Evolutionary conservation across 2,888 invertebrate genomes (phyloP).

Genomic region (Chirona hameri): DNA sequence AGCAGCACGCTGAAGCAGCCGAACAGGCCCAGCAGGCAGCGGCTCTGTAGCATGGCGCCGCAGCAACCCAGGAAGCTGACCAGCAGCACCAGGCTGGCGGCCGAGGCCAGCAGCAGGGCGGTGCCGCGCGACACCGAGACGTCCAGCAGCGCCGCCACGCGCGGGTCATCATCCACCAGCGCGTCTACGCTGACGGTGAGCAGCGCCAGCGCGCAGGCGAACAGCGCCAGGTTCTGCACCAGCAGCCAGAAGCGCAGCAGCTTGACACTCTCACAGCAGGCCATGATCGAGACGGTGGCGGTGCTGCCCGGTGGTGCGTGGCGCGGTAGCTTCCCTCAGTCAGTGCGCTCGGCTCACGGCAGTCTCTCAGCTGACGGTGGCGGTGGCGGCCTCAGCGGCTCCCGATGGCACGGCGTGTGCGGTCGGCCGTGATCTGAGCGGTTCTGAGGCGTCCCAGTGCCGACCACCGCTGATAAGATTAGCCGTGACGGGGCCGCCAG

Average conservation of each 20-base stretch:
- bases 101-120: background rate
- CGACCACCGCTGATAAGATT: background rate
- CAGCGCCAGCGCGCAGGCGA: background rate
- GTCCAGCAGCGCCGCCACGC: background rate
- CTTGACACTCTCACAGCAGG: background rate
- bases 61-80: constrained; percentile 1
- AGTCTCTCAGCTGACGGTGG: too few species aligned
- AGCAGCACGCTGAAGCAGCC: constrained; percentile 80
- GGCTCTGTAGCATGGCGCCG: background rate
- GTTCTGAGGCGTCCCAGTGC: background rate
- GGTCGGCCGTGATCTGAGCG: too few species aligned
- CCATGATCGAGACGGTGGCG: background rate
- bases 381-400: background rate
- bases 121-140: background rate
- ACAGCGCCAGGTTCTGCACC: background rate
- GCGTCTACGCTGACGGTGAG: background rate
- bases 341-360: too few species aligned
- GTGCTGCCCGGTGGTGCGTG: too few species aligned
- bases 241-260: constrained; percentile 10
- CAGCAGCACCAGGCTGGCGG: background rate
- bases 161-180: background rate
- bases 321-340: too few species aligned
- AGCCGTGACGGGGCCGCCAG: background rate
- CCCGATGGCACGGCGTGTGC: background rate
- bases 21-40: constrained; percentile 52